Evolutionary conservation across 2,797 vertebrate species (phyloP).

Genomic region (Phaenicophaeus curvirostris): DNA sequence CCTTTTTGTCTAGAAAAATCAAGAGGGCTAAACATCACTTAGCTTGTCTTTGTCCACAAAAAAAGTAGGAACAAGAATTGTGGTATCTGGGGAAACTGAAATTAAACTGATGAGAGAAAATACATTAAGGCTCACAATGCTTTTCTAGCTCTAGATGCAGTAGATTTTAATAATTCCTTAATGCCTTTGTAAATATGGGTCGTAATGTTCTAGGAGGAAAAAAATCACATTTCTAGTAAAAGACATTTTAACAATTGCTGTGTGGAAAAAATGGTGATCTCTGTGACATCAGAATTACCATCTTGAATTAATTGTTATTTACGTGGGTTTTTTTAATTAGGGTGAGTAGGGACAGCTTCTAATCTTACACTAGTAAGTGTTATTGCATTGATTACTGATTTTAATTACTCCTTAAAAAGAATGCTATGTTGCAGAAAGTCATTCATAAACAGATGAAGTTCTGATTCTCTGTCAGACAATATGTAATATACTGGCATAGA

Average conservation of each 20-base stretch:
- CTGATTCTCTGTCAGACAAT: background rate
- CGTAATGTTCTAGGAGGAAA: background rate
- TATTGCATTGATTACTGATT: background rate
- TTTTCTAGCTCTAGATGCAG: background rate
- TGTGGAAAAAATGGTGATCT: background rate
- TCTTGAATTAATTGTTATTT: background rate
- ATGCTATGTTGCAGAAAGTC: background rate
- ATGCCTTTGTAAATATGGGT: background rate
- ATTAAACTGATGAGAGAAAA: background rate
- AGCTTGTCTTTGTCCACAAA: background rate
- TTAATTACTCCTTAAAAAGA: background rate
- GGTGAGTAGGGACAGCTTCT: background rate
- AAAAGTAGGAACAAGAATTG: background rate
- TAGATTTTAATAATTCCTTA: background rate
- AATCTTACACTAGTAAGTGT: background rate
- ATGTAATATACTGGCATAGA: background rate
- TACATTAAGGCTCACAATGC: background rate
- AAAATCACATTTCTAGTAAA: background rate
- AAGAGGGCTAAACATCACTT: background rate
- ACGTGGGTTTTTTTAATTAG: fast-evolving
- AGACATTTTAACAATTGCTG: background rate
- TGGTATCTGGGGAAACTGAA: background rate
- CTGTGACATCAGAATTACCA: background rate
- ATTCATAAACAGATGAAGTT: background rate
- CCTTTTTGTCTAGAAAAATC: slow-evolving; percentile 31